A percentile compares a stretch with the other conserved stretches of the same genome.
phyloP scores from a whole-genome alignment of 1,140 invertebrate genomes.

The Pissodes strobi region DNA sequence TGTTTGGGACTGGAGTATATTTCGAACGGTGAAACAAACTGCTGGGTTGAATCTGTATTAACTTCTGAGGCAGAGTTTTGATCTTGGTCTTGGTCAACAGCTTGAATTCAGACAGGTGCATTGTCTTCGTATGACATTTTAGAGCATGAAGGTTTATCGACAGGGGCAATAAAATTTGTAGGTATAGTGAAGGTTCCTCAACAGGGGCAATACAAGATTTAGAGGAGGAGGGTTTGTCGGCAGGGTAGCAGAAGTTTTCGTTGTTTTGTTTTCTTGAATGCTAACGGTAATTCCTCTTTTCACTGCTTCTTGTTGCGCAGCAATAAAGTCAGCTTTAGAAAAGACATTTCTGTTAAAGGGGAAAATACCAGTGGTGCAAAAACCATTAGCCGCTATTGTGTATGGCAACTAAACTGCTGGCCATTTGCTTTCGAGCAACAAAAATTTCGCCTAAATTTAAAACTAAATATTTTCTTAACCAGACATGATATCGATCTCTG shows the following conservation, averaged over 20 bases:
- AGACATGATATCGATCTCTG: no score
- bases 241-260: background rate
- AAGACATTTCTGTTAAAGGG: constrained; percentile 9
- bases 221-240: background rate
- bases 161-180: background rate
- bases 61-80: no score
- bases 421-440: no score
- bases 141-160: background rate
- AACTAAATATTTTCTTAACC: no score
- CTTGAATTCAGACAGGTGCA: no score
- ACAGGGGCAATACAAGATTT: background rate
- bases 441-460: no score
- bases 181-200: background rate
- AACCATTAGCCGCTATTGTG: constrained; percentile 8
- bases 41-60: background rate
- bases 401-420: no score
- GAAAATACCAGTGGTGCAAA: constrained; percentile 8
- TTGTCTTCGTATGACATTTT: no score
- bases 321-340: constrained; percentile 5
- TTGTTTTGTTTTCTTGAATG: background rate
- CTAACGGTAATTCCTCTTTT: constrained; percentile 3
- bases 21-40: background rate
- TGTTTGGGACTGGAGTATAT: background rate
- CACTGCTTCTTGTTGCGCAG: constrained; percentile 3
- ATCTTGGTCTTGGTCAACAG: no score